Percentiles rank a stretch among this genome's conserved stretches.
Conservation (phyloP, 2,888 invertebrate genomes). For the Rhabditoides inermis region DNA sequence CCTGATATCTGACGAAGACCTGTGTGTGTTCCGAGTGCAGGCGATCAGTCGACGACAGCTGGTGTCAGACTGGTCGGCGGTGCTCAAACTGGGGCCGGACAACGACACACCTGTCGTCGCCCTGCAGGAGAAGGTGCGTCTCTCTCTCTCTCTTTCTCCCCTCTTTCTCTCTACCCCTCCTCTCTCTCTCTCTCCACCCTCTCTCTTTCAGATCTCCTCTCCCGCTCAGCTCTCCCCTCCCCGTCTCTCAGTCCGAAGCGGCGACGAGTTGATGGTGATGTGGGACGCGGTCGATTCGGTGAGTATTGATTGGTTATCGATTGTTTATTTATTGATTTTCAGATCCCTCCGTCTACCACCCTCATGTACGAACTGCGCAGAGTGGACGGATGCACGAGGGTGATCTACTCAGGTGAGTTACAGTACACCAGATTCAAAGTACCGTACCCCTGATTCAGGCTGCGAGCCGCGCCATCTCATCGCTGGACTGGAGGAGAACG, state of each 20-base stretch:
- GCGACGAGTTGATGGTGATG: too few relatives aligned
- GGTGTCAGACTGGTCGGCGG: constrained; percentile 10
- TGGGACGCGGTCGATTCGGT: too few relatives aligned
- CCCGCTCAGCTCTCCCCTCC: too few relatives aligned
- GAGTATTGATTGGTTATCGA: too few relatives aligned
- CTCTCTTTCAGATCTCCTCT: too few relatives aligned
- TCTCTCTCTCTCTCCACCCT: too few relatives aligned
- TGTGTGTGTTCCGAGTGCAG: constrained; percentile 27
- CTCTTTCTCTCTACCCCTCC: too few relatives aligned
- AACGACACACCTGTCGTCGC: constrained; percentile 4
- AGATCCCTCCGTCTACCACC: constrained; percentile 6
- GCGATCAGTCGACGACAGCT: constrained; percentile 5
- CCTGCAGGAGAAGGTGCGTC: neutral
- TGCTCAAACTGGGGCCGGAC: constrained; percentile 1
- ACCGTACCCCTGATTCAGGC: too few relatives aligned
- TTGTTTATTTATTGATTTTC: neutral
- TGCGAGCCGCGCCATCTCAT: constrained; percentile 6
- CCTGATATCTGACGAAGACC: constrained; percentile 20
- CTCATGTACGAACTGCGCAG: constrained; percentile 13
- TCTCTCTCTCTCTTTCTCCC: neutral
- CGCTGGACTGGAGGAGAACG: constrained; percentile 7
- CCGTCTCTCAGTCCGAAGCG: too few relatives aligned
- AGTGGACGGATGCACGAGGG: constrained; percentile 6
- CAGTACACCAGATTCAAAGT: too few relatives aligned
- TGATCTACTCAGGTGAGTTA: constrained; percentile 19